Conservation (phyloP, 2,888 invertebrate genomes). For the Stenoptilia bipunctidactyla region DNA sequence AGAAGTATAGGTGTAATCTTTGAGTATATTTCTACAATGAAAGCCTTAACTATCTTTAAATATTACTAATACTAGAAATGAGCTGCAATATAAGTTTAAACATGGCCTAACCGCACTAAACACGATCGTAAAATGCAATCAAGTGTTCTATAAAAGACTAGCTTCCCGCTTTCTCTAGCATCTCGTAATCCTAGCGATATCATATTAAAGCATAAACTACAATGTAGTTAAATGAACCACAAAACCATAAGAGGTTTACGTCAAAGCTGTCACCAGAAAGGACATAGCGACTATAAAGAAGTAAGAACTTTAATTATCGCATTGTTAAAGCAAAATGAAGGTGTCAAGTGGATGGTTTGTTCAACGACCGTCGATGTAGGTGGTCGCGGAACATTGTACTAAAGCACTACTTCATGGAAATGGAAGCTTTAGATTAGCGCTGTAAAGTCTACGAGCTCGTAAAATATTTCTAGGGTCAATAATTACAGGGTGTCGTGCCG, state of each 20-base stretch:
- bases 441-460: slow-evolving; percentile 38
- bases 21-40: no score
- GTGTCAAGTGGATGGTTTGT: slow-evolving; percentile 34
- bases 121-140: slow-evolving; percentile 20
- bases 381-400: slow-evolving; percentile 45
- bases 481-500: slow-evolving; percentile 43
- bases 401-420: slow-evolving; percentile 52
- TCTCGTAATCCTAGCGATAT: neutral
- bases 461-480: slow-evolving; percentile 37
- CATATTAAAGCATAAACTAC: neutral
- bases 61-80: slow-evolving; percentile 2
- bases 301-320: slow-evolving; percentile 25
- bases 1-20: no score
- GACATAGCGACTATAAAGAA: slow-evolving; percentile 21
- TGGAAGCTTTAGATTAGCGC: slow-evolving; percentile 36
- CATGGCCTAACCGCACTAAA: slow-evolving; percentile 10
- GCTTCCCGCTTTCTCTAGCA: neutral
- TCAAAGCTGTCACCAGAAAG: slow-evolving; percentile 15
- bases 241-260: slow-evolving; percentile 4
- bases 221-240: neutral
- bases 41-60: no score
- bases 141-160: slow-evolving; percentile 6
- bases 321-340: slow-evolving; percentile 27
- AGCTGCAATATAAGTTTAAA: slow-evolving; percentile 21
- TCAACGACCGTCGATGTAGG: slow-evolving; percentile 32